A percentile compares a stretch with the other conserved stretches of the same genome.
phyloP scores from a whole-genome alignment of 2,113 vertebrate species.

The Lathamus discolor region DNA sequence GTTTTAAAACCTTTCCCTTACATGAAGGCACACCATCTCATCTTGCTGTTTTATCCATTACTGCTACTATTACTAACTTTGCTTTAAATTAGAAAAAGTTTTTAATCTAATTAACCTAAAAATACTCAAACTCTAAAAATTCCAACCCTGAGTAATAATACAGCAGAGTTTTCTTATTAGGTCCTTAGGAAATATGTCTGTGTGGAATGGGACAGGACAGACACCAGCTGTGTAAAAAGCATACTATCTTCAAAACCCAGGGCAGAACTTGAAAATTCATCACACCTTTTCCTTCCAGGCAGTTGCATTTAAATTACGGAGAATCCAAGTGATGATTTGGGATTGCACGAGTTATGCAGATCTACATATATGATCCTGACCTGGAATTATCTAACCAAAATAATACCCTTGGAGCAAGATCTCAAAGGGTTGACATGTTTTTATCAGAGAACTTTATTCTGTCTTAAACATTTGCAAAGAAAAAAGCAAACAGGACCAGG shows the following conservation, averaged over 20 bases:
- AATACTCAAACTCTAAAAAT: background rate
- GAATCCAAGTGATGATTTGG: background rate
- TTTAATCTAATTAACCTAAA: background rate
- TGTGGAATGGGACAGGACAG: background rate
- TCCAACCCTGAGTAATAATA: background rate
- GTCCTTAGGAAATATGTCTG: background rate
- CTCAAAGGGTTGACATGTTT: background rate
- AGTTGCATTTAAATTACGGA: background rate
- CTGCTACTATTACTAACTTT: background rate
- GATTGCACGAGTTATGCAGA: background rate
- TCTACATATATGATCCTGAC: background rate
- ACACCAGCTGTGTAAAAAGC: background rate
- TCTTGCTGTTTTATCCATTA: background rate
- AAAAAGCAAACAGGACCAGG: background rate
- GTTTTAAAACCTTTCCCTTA: background rate
- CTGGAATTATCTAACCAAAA: background rate
- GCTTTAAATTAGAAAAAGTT: background rate
- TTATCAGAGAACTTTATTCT: background rate
- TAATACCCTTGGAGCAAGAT: background rate
- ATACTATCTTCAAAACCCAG: background rate
- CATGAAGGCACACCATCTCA: background rate
- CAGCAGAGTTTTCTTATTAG: background rate
- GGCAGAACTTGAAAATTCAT: background rate
- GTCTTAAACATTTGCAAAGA: background rate
- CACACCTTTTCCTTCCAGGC: background rate